These are phyloP conservation scores for Anastrepha obliqua DNA, from an alignment of 1,140 invertebrate genomes.

Conservation along the genomic window DNA sequence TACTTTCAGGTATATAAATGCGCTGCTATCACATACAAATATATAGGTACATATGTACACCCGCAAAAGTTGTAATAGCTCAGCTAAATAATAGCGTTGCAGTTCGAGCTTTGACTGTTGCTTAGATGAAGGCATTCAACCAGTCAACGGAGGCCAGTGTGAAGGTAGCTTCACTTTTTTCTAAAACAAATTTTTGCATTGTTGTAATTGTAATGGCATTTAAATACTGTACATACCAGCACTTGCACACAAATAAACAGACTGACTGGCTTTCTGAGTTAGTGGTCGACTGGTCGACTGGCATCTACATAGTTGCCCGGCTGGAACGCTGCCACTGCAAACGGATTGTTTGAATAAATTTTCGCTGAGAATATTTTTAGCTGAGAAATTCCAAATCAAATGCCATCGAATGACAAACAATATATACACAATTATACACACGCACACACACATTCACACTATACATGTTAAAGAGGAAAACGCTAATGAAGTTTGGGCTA, in stretches of 20 bases:
- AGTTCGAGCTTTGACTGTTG: no score
- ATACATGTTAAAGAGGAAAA: neutral
- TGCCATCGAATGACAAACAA: conserved; percentile 24
- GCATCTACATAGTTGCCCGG: neutral
- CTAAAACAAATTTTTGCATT: conserved; percentile 9
- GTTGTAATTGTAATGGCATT: neutral
- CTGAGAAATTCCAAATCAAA: conserved; percentile 41
- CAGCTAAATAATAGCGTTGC: neutral
- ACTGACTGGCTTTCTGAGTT: neutral
- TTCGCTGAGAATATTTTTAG: neutral
- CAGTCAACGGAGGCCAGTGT: neutral
- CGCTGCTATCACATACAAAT: neutral
- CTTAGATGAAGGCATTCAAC: neutral
- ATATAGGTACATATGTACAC: no score
- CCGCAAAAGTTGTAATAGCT: neutral
- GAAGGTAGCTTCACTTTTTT: neutral
- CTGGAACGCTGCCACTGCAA: neutral
- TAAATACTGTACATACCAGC: neutral
- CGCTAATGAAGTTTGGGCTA: conserved; percentile 35
- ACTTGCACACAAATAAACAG: neutral
- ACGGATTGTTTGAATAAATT: neutral
- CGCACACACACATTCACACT: neutral
- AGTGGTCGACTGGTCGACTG: neutral
- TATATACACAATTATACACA: neutral
- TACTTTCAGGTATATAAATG: neutral